Percentiles rank a stretch among this genome's conserved stretches.
Conservation (phyloP, 2,113 vertebrate genomes). For the Paraplagusia blochii region DNA sequence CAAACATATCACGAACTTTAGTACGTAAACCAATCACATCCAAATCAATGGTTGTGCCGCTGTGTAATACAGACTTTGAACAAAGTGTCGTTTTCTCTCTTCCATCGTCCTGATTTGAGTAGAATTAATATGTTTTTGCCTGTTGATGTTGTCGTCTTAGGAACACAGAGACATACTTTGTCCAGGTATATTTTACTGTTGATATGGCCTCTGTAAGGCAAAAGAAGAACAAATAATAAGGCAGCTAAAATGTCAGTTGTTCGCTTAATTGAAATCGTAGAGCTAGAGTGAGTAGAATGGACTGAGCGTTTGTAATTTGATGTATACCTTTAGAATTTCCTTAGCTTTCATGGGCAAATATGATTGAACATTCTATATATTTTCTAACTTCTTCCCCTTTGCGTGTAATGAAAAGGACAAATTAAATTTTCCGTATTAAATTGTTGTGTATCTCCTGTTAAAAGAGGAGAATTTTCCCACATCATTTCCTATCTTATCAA, state of each 20-base stretch:
- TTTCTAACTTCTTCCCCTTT: too few species aligned
- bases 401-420: too few species aligned
- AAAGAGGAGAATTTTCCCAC: too few species aligned
- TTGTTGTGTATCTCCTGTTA: too few species aligned
- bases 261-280: constrained; percentile 66
- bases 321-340: too few species aligned
- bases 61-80: constrained; percentile 40
- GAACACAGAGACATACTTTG: constrained; percentile 72
- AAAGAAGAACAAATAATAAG: constrained; percentile 74
- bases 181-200: constrained; percentile 70
- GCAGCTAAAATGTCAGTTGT: constrained; percentile 75
- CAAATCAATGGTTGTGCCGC: constrained; percentile 4
- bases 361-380: too few species aligned
- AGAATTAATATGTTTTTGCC: too few species aligned
- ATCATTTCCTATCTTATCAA: too few species aligned
- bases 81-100: constrained; percentile 9
- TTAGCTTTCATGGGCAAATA: too few species aligned
- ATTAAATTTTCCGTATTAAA: too few species aligned
- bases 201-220: constrained; percentile 61
- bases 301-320: not conserved
- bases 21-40: constrained; percentile 14
- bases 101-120: constrained; percentile 17
- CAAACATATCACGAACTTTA: constrained; percentile 11
- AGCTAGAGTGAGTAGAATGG: constrained; percentile 69
- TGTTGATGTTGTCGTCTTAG: constrained; percentile 27